A percentile compares a stretch with the other conserved stretches of the same genome.
These are phyloP conservation scores for Ctenomys sociabilis DNA, from an alignment of 2,113 vertebrate species.

Conservation along the genomic window DNA sequence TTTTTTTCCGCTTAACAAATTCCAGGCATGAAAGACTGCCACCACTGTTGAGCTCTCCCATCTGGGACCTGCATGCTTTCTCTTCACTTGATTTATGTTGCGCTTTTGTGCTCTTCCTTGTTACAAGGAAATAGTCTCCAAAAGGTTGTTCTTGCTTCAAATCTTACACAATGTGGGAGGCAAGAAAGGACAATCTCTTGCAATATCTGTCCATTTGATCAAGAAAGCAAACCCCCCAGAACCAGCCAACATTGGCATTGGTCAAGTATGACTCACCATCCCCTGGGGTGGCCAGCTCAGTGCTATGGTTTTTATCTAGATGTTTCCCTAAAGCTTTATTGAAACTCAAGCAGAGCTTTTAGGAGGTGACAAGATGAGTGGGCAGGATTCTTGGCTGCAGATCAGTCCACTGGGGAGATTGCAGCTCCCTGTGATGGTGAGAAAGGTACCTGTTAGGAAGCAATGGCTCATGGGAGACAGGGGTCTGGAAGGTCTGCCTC, in stretches of 20 bases:
- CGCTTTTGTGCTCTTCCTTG: not conserved
- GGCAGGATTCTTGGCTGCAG: not conserved
- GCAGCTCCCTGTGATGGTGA: not conserved
- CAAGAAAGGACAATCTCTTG: not conserved
- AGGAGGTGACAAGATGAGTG: not conserved
- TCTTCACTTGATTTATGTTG: not conserved
- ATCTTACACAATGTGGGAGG: no score
- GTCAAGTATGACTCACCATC: not conserved
- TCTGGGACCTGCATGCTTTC: not conserved
- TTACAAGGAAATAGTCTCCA: not conserved
- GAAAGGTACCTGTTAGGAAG: not conserved
- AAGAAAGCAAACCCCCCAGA: not conserved
- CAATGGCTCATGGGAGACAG: not conserved
- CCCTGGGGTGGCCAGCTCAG: not conserved
- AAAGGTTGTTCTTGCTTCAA: not conserved
- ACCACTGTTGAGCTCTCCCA: not conserved
- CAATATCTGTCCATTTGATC: not conserved
- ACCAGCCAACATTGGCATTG: no score
- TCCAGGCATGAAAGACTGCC: not conserved
- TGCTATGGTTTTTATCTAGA: not conserved
- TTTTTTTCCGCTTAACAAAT: not conserved
- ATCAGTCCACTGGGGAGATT: not conserved
- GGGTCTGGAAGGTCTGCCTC: not conserved
- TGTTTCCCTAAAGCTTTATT: not conserved
- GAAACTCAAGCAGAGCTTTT: not conserved